Conservation (phyloP, 2,888 invertebrate species). For the Metacarcinus magister region DNA sequence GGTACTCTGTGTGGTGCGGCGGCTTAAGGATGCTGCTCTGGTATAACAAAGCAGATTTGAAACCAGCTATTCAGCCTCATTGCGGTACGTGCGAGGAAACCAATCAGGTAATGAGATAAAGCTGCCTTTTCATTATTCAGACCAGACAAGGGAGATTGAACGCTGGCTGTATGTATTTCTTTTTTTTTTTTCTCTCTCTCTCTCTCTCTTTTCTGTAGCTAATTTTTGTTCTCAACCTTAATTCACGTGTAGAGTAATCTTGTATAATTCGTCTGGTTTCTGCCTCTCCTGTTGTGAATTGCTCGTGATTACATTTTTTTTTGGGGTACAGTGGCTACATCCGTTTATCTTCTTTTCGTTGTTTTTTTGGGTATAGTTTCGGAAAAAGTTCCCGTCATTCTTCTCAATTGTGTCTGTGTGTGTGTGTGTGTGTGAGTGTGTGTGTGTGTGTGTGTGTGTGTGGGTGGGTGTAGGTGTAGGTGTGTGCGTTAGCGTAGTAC, state of each 20-base stretch:
- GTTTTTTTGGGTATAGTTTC: neutral
- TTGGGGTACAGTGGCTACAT: neutral
- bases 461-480: too few species aligned
- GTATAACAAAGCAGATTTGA: neutral
- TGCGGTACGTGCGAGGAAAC: slow-evolving; percentile 26
- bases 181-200: neutral
- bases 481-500: neutral
- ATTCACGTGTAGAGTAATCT: too few species aligned
- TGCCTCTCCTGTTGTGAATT: too few species aligned
- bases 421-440: too few species aligned
- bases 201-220: too few species aligned
- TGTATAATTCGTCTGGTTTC: too few species aligned
- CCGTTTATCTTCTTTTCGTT: neutral
- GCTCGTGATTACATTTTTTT: too few species aligned
- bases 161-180: neutral
- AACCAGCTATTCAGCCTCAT: neutral
- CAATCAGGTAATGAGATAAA: slow-evolving; percentile 15
- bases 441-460: too few species aligned
- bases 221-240: neutral
- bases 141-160: neutral
- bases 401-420: neutral
- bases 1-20: too few species aligned
- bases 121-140: slow-evolving; percentile 26
- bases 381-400: neutral
- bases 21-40: neutral